Percentiles rank a stretch among this genome's conserved stretches.
Conservation (phyloP, 1,140 invertebrate species). For the Batillaria attramentaria region DNA sequence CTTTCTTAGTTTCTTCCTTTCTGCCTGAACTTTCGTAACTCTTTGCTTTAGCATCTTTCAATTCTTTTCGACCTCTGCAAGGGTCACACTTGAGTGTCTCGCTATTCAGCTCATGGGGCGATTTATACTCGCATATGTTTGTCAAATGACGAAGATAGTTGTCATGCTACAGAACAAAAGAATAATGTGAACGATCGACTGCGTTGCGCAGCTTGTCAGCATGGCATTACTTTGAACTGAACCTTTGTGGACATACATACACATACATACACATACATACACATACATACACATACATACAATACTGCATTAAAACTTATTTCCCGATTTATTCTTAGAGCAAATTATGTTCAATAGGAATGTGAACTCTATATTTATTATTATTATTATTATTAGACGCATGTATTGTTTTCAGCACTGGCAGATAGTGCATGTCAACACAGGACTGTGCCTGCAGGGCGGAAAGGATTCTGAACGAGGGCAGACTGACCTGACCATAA, state of each 20-base stretch:
- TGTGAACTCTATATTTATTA: too few relatives aligned
- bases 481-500: not conserved
- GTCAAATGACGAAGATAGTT: too few relatives aligned
- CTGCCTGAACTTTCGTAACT: not conserved
- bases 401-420: not conserved
- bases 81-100: not conserved
- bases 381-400: not conserved
- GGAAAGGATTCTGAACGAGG: not conserved
- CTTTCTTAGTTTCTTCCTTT: not conserved
- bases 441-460: conserved; percentile 9
- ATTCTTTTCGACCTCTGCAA: not conserved
- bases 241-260: not conserved
- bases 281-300: not conserved
- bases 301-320: not conserved
- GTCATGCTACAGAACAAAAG: too few relatives aligned
- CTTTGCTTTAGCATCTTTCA: not conserved
- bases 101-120: too few relatives aligned
- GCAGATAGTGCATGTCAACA: not conserved
- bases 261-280: not conserved
- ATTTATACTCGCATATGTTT: too few relatives aligned
- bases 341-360: too few relatives aligned
- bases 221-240: too few relatives aligned
- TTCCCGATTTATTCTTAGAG: too few relatives aligned
- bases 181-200: too few relatives aligned
- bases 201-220: too few relatives aligned